A percentile compares a stretch with the other conserved stretches of the same genome.
phyloP scores from a whole-genome alignment of 2,888 invertebrate species.

The Macrosoma leucophasiata region DNA sequence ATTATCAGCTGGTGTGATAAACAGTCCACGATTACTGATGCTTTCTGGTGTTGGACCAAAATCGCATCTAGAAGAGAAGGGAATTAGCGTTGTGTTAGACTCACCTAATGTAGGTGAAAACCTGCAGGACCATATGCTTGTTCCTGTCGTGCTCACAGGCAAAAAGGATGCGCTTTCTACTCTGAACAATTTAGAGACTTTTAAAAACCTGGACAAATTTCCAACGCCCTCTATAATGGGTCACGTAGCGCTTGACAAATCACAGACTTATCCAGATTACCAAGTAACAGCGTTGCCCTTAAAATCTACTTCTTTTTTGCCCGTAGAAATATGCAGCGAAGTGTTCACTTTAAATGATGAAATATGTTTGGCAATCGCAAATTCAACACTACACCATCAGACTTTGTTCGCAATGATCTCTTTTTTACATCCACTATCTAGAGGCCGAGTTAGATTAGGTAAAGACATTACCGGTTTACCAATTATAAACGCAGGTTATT shows the following conservation, averaged over 20 bases:
- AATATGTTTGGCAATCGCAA: constrained; percentile 30
- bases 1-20: constrained; percentile 45
- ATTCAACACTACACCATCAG: constrained; percentile 26
- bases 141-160: constrained; percentile 33
- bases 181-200: constrained; percentile 28
- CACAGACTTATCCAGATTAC: constrained; percentile 43
- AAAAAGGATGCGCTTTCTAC: constrained; percentile 24
- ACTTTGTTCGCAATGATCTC: constrained; percentile 28
- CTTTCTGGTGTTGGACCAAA: constrained; percentile 48
- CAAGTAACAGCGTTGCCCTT: constrained; percentile 34
- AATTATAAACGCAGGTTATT: constrained; percentile 35
- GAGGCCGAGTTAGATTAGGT: constrained; percentile 38
- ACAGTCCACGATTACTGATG: constrained; percentile 47
- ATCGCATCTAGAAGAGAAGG: constrained; percentile 35
- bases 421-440: constrained; percentile 41
- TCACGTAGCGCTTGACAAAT: constrained; percentile 35
- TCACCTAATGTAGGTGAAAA: constrained; percentile 43
- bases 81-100: constrained; percentile 33
- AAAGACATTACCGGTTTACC: constrained; percentile 35
- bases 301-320: constrained; percentile 29
- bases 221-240: constrained; percentile 39
- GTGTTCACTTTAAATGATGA: constrained; percentile 32
- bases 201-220: constrained; percentile 32
- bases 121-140: constrained; percentile 43
- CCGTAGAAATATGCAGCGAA: constrained; percentile 31